Evolutionary conservation across 2,888 invertebrate species (phyloP).

Genomic region (Clunio marinus): DNA sequence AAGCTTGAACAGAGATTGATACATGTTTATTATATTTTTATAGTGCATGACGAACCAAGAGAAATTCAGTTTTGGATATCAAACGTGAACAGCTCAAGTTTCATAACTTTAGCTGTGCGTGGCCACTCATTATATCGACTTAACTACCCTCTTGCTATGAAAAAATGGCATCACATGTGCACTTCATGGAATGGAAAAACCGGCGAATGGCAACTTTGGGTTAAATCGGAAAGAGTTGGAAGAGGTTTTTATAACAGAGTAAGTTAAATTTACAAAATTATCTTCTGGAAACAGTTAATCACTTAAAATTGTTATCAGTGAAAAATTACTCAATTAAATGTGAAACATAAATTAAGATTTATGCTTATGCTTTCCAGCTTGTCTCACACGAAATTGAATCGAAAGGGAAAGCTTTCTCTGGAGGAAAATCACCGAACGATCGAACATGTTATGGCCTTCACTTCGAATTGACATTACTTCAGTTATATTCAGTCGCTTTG

Average conservation of each 20-base stretch:
- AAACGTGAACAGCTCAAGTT: conserved; percentile 74
- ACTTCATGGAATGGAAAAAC: conserved; percentile 86
- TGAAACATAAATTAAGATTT: conserved; percentile 9
- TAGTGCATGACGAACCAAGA: conserved; percentile 68
- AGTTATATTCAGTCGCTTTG: conserved; percentile 73
- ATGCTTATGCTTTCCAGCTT: not conserved
- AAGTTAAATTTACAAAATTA: conserved; percentile 47
- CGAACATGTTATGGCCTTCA: conserved; percentile 48
- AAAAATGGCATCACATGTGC: conserved; percentile 80
- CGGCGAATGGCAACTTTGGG: conserved; percentile 87
- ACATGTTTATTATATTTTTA: not conserved
- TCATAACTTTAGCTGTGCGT: conserved; percentile 74
- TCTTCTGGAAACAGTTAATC: not conserved
- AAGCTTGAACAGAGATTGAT: not conserved
- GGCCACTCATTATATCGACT: conserved; percentile 77
- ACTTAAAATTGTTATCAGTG: not conserved
- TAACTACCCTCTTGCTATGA: conserved; percentile 64
- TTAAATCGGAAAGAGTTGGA: conserved; percentile 78
- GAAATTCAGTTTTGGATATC: conserved; percentile 76
- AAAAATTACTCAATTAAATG: not conserved
- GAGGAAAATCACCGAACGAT: conserved; percentile 52
- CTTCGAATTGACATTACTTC: conserved; percentile 71
- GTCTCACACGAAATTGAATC: conserved; percentile 61
- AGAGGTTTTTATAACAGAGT: conserved; percentile 83
- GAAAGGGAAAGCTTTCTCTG: conserved; percentile 69